Base-by-base conservation (phyloP, 2,888 invertebrate species). In the Diarsia rubi region DNA sequence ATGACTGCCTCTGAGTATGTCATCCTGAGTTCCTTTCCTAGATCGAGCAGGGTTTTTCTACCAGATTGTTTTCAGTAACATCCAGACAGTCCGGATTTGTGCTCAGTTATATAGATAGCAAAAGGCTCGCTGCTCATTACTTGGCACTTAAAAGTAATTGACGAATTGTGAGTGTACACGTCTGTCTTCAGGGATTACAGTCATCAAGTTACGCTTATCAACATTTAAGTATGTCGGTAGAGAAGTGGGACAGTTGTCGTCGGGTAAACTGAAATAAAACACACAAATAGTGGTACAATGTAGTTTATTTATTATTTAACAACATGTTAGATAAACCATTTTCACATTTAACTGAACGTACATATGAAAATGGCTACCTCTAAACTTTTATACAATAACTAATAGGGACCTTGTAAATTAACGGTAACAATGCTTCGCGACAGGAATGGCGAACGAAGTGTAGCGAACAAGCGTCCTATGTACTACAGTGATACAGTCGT, bases 281-380 rank as follows among this genome's bases (percentile, higher is more conserved):
- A 86, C 81, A 89, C 11, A 65, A 45, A 64, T 95, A 97, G 97
- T 97, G 97, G 97, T 97, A 97, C 97, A 97, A 97, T 97, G 97
- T 97, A 97, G 97, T 97, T 97, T 97, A 97, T 97, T 96, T 96
- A 96, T 96, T 96, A 97, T 96, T 96, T 97, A 97, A 97, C 97
- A 97, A 97, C 97, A 96, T 96, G 97, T 95, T 95, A 95, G 96
- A 93, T 94, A 92, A 90, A 94, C 95, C 96, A 96, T 95, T 96
- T 96, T 94, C 96, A 96, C 94, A 94, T 89, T 83, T 90, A 92
- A 92, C 94, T 90, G 82, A 88, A 93, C 91, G 89, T 91, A 75
- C 81, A 82, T 91, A 94, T 95, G 96, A 96, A 96, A 97, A 96
- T 95, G 95, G 95, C 93, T 90, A 95, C 92, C 96, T 93, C 97